Evolutionary conservation across 2,888 invertebrate species (phyloP), one percentile per base, ranked within the genome.

Genomic region (Ichneumoninae sp.): DNA sequence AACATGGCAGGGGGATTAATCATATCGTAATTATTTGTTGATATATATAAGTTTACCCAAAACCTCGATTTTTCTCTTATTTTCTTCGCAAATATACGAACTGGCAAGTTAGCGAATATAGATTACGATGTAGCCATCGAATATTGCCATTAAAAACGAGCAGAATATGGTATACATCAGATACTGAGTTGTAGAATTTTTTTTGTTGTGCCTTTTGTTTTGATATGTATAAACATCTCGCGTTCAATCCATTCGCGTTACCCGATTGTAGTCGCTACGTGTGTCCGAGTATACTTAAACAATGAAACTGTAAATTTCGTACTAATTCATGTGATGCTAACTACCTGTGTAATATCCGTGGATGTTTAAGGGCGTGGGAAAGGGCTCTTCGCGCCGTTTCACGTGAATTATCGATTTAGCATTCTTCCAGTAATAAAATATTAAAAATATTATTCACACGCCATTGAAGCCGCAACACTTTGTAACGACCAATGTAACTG

Each of bases 401-500:
- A 0, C 57, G 10, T 57, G 26, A 57, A 57, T 57, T 22, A 57
- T 57, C 57, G 57, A 57, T 57, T 22, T 57, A 22, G 26, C 4
- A 26, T 57, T 4, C 22, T 57, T 22, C 57, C 4, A 57, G 8
- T 57, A 57, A 13, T 13, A 57, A 57, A 57, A 57, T 22, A 22
- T 22, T n/a, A 5, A 7, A 33, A 62, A 62, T 26, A 7, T 13
- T 33, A 62, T n/a, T 62, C 62, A n/a, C 33, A 33, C 62, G 33
- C 62, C 33, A 6, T 62, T 4, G 6, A 30, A 33, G 30, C 30
- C 8, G 74, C 30, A 54, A 71, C 44, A 30, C 44, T 47, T 66
- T 26, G 72, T 66, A 72, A 79, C 52, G 71, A 71, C 54, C 72
- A 72, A 80, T 80, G 79, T 54, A 80, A 80, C 65, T 50, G 30